Evolutionary conservation across 1,140 invertebrate genomes (phyloP).

Genomic region (Trissolcus basalis): DNA sequence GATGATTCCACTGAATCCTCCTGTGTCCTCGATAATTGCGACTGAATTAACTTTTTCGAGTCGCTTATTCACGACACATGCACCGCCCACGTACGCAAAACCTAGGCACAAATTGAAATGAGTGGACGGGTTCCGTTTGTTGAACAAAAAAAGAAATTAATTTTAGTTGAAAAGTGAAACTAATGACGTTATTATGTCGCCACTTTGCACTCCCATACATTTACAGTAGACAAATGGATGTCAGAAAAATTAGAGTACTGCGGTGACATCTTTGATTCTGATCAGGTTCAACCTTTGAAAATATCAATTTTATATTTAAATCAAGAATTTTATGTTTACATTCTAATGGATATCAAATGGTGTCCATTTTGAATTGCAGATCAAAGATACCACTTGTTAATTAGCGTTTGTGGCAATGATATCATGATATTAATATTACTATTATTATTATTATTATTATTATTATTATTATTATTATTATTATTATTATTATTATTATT

Average conservation of each 20-base stretch:
- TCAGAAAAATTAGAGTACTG: constrained; percentile 64
- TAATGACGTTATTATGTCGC: background rate
- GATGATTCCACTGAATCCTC: constrained; percentile 96
- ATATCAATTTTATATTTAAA: too few relatives aligned
- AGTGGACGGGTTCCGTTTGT: constrained; percentile 5
- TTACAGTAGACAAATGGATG: background rate
- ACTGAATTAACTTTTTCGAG: constrained; percentile 97
- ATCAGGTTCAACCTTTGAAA: too few relatives aligned
- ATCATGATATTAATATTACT: too few relatives aligned
- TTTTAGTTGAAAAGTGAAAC: constrained; percentile 51
- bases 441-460: constrained; percentile 59
- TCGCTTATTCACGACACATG: constrained; percentile 96
- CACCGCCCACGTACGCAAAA: constrained; percentile 96
- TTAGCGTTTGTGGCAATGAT: constrained; percentile 54
- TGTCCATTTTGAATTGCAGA: constrained; percentile 23
- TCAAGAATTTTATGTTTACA: too few relatives aligned
- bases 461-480: too few relatives aligned
- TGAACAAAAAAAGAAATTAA: background rate
- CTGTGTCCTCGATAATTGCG: constrained; percentile 96
- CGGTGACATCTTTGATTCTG: constrained; percentile 44
- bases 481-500: constrained; percentile 51
- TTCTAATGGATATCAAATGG: too few relatives aligned
- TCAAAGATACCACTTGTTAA: constrained; percentile 64
- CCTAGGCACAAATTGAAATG: constrained; percentile 77
- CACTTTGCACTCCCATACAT: too few relatives aligned